A percentile compares a stretch with the other conserved stretches of the same genome.
These are phyloP conservation scores for Harpagoxenus sublaevis DNA, from an alignment of 2,888 invertebrate species.

Conservation along the genomic window DNA sequence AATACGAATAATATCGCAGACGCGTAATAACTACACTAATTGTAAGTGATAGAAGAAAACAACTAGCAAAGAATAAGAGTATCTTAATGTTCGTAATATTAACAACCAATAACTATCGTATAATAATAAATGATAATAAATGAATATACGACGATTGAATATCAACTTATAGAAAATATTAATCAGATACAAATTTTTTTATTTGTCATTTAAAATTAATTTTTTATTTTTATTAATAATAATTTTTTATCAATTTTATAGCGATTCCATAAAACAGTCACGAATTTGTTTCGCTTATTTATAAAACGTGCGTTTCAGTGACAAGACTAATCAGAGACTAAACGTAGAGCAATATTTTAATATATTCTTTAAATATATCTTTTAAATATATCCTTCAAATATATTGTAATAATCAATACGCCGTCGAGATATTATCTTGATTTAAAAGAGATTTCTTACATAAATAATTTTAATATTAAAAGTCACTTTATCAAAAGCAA, in stretches of 20 bases:
- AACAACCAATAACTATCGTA: not conserved
- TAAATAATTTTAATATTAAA: slow-evolving; percentile 25
- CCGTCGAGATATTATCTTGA: not conserved
- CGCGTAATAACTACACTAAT: not conserved
- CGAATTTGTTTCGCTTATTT: not conserved
- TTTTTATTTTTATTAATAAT: not conserved
- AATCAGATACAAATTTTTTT: not conserved
- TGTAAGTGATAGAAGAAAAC: not conserved
- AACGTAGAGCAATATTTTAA: not conserved
- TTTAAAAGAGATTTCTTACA: slow-evolving; percentile 1
- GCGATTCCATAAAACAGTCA: not conserved
- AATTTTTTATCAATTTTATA: not conserved
- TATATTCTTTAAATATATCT: too few relatives aligned
- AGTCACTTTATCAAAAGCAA: not conserved
- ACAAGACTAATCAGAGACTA: not conserved
- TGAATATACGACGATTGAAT: not conserved
- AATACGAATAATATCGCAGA: not conserved
- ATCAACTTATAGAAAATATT: not conserved
- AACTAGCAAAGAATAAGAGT: not conserved
- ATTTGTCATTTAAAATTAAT: not conserved
- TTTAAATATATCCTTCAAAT: not conserved
- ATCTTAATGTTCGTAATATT: not conserved
- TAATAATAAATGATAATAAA: not conserved
- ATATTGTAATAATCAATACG: not conserved
- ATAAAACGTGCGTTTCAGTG: not conserved